Base-by-base conservation (phyloP, 2,113 vertebrate genomes). In the Sakesphorus luctuosus region DNA sequence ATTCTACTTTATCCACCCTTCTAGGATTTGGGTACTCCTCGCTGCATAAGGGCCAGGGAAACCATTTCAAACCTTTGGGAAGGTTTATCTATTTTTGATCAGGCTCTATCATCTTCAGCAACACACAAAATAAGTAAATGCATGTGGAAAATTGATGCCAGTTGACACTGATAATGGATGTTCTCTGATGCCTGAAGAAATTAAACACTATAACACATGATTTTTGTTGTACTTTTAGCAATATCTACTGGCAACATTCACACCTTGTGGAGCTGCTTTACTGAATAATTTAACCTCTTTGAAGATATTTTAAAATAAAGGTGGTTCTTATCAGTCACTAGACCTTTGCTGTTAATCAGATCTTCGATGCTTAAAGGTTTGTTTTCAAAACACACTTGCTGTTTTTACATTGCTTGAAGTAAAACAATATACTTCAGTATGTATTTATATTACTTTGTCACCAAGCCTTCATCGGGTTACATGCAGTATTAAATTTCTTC, bases 81-180 rank as follows among this genome's bases (percentile, higher is more conserved):
- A 87, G 20, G 76, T 90, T 74, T 69, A 65, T 65, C 69, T 72
- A 1, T 25, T 94, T 84, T 59, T 90, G 61, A 88, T 92, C 35
- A 78, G 40, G 52, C 33, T 50, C 49, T 47, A 75, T 67, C 13
- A 71, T 16, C 63, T 55, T 86, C 78, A 93, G 47, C 35, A 80
- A 91, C 50, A 40, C 40, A 82, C 11, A 72, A 92, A 89, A 90
- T 61, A 65, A 35, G 76, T 47, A 72, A 93, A 90, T 6, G 9
- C 33, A 67, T 23, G n/a, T 73, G 68, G 68, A 94, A 97, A 96
- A 94, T 13, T 79, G 15, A 65, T 58, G 79, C 79, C 66, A 73
- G 36, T 55, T 89, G 90, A 81, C 47, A 61, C 33, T 11, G 3
- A 24, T 68, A 84, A 84, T 72, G 46, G 77, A 86, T 24, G 9